Evolutionary conservation across 2,113 vertebrate species (phyloP), one percentile per base, ranked within the genome.

Genomic region (Zosterops borbonicus): DNA sequence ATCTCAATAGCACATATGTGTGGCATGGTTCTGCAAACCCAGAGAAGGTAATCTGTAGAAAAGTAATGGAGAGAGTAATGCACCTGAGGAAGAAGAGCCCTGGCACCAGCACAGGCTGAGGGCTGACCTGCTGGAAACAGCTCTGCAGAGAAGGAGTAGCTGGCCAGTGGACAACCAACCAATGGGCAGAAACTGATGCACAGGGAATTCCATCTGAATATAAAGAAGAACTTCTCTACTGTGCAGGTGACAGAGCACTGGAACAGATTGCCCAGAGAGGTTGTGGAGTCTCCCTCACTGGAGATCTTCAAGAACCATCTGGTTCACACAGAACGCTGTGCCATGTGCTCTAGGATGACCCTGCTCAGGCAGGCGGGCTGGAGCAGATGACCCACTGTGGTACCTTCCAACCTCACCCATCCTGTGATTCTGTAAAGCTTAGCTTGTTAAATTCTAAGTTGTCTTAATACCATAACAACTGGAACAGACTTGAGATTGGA

Each of bases 221-320:
- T 27, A 22, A 65, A 35, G 25, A 28, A 58, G 59, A 44, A 28
- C 5, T 49, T 56, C 25, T 73, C 9, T 31, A 4, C 21, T 89
- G 44, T 33, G 52, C 22, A 27, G 15, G 8, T 50, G 59, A 44
- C 42, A 8, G 27, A 52, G 52, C 37, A 11, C 42, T 58, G 50
- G 35, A 58, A 37, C 42, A 58, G 22, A 3, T 37, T 73, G 14
- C 6, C 14, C 14, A 8, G 35, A 44, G 50, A 44, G 18, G 27
- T 37, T 65, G 27, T 37, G 14, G 31, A 37, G 23, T 59, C 10
- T 59, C 28, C 8, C 8, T 59, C 15, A 27, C 27, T 24, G 28
- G 28, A n/a, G 27, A 24, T 29, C 6, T 20, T 59, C 19, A 65
- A 46, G 37, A 44, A 23, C 10, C 0, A 0, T n/a, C 37, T 67